phyloP scores from a whole-genome alignment of 2,797 vertebrate genomes.

The Ambastaia sidthimunki region DNA sequence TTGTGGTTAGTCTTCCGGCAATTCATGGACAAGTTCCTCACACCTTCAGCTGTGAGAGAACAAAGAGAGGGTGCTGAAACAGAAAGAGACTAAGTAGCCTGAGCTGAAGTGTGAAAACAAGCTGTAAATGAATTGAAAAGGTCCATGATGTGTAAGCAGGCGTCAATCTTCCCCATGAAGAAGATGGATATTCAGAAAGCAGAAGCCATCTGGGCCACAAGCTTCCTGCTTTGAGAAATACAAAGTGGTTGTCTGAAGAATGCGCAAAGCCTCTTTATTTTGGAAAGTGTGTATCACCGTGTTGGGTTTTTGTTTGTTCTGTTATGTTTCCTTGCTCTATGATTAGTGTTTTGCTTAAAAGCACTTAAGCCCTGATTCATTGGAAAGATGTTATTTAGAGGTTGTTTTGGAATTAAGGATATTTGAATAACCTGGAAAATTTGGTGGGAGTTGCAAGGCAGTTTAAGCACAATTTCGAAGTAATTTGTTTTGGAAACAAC shows the following conservation, averaged over 20 bases:
- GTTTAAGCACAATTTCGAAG: too few species aligned
- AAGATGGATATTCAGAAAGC: conserved; percentile 12
- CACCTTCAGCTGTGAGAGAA: conserved; percentile 46
- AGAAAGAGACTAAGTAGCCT: conserved; percentile 1
- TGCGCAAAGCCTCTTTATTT: conserved; percentile 36
- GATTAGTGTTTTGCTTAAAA: conserved; percentile 44
- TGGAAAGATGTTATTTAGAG: too few species aligned
- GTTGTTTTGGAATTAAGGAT: too few species aligned
- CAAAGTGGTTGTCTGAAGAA: conserved; percentile 14
- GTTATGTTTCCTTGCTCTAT: conserved; percentile 12
- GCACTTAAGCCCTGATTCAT: conserved; percentile 32
- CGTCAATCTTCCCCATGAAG: conserved; percentile 13
- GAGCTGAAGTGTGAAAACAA: conserved; percentile 27
- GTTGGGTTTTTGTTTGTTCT: conserved; percentile 46
- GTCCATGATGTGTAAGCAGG: conserved; percentile 2
- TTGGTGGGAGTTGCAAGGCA: too few species aligned
- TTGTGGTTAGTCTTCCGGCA: conserved; percentile 74
- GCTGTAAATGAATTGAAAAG: conserved; percentile 34
- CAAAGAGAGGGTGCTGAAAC: conserved; percentile 7
- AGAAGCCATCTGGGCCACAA: conserved; percentile 8
- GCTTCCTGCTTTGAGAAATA: conserved; percentile 15
- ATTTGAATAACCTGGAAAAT: too few species aligned
- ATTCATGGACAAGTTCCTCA: conserved; percentile 66
- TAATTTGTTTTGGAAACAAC: too few species aligned
- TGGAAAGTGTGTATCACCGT: conserved; percentile 22